A percentile compares a stretch with the other conserved stretches of the same genome.
phyloP scores from a whole-genome alignment of 2,888 invertebrate genomes.

The Anthoptus insignis region DNA sequence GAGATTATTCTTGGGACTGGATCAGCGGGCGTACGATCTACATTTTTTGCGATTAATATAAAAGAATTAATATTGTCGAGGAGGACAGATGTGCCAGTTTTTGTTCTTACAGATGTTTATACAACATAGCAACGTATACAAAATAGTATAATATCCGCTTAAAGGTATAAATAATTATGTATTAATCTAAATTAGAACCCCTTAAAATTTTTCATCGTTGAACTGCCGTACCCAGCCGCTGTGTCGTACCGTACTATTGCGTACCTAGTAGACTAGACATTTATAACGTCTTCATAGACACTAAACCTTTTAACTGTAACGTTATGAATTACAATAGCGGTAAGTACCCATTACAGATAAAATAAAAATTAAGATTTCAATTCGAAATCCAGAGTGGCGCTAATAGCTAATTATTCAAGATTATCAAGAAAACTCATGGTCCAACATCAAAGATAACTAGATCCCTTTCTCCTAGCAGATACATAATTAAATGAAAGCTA shows the following conservation, averaged over 20 bases:
- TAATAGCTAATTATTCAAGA: background rate
- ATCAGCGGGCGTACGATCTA: slow-evolving; percentile 37
- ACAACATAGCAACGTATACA: background rate
- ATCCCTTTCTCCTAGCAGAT: slow-evolving; percentile 30
- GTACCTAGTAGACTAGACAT: too few relatives aligned
- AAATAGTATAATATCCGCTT: too few relatives aligned
- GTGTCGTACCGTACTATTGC: too few relatives aligned
- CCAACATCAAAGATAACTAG: slow-evolving; percentile 17
- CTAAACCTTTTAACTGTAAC: too few relatives aligned
- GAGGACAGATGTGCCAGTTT: slow-evolving; percentile 18
- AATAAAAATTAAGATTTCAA: too few relatives aligned
- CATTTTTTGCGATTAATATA: slow-evolving; percentile 8
- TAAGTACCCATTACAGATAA: too few relatives aligned
- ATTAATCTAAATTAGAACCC: too few relatives aligned
- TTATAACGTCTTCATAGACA: too few relatives aligned
- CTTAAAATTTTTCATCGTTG: too few relatives aligned
- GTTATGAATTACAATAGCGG: too few relatives aligned
- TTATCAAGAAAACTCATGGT: background rate
- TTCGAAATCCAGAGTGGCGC: background rate
- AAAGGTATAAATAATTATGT: too few relatives aligned
- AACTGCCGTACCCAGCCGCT: too few relatives aligned
- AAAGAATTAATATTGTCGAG: slow-evolving; percentile 10
- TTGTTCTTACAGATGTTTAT: background rate
- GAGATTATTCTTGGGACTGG: slow-evolving; percentile 44
- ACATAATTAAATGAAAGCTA: slow-evolving; percentile 22